These are phyloP conservation scores for Chironomus tentans DNA, from an alignment of 2,888 invertebrate species.

Conservation along the genomic window DNA sequence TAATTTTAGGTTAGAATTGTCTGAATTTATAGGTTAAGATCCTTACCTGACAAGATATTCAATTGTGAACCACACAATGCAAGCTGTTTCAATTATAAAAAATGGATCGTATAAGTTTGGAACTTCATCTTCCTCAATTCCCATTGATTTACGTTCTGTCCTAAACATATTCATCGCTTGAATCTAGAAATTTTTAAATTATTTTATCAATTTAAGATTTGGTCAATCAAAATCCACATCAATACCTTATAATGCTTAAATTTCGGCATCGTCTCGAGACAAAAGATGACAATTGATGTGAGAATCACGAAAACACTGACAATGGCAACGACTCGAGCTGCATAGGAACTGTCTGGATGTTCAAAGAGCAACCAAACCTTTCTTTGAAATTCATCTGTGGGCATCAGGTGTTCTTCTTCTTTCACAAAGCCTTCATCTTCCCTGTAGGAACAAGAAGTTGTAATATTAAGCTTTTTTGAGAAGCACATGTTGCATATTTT, in stretches of 20 bases:
- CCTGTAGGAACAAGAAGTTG: slow-evolving; percentile 41
- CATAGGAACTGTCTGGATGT: slow-evolving; percentile 98
- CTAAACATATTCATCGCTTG: slow-evolving; percentile 58
- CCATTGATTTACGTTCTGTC: slow-evolving; percentile 90
- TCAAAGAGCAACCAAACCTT: slow-evolving; percentile 99
- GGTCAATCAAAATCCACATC: too few species aligned
- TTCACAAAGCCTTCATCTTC: slow-evolving; percentile 99
- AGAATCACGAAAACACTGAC: slow-evolving; percentile 98
- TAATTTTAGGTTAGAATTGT: neutral
- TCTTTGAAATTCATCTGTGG: slow-evolving; percentile 92
- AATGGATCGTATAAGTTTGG: slow-evolving; percentile 98
- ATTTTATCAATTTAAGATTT: too few species aligned
- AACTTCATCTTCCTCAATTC: slow-evolving; percentile 96
- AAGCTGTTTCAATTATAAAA: slow-evolving; percentile 98
- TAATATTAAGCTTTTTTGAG: neutral
- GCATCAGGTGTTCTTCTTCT: slow-evolving; percentile 97
- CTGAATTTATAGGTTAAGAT: too few species aligned
- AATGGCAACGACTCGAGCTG: slow-evolving; percentile 96
- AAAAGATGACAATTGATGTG: slow-evolving; percentile 98
- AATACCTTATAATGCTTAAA: slow-evolving; percentile 90
- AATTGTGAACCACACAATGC: slow-evolving; percentile 99
- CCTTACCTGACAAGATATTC: slow-evolving; percentile 77
- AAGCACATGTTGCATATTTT: too few species aligned
- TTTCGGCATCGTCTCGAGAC: slow-evolving; percentile 97
- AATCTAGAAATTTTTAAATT: too few species aligned